These are phyloP conservation scores for Odontomachus brunneus DNA, from an alignment of 1,140 invertebrate species.

Conservation along the genomic window DNA sequence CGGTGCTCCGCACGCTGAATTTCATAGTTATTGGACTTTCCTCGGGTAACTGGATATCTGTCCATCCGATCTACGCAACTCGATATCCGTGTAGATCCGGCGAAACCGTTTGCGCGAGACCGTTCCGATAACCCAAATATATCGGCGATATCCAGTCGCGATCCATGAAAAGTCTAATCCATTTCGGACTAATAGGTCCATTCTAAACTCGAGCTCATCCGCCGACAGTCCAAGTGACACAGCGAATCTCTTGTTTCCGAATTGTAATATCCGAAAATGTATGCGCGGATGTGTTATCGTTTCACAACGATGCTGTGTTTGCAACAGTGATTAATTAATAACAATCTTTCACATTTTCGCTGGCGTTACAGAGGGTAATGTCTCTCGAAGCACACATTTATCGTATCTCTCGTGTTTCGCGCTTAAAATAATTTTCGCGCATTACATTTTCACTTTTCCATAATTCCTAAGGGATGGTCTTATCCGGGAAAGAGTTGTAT, in stretches of 20 bases:
- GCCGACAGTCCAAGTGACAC: neutral
- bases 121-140: constrained; percentile 26
- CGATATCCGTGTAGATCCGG: constrained; percentile 26
- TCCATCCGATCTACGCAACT: constrained; percentile 20
- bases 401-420: neutral
- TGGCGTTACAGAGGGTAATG: no score
- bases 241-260: neutral
- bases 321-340: no score
- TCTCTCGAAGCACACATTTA: neutral
- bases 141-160: neutral
- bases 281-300: no score
- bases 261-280: no score
- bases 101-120: neutral
- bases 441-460: constrained; percentile 33
- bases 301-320: no score
- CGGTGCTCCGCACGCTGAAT: constrained; percentile 2
- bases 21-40: constrained; percentile 27
- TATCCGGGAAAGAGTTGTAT: constrained; percentile 55
- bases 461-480: constrained; percentile 60
- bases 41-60: constrained; percentile 22
- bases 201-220: constrained; percentile 7
- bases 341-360: no score
- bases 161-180: neutral
- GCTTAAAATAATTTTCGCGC: constrained; percentile 33
- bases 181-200: constrained; percentile 6